Percentiles rank a stretch among this genome's conserved stretches.
Conservation (phyloP, 2,797 vertebrate species). For the Bufotes viridis region DNA sequence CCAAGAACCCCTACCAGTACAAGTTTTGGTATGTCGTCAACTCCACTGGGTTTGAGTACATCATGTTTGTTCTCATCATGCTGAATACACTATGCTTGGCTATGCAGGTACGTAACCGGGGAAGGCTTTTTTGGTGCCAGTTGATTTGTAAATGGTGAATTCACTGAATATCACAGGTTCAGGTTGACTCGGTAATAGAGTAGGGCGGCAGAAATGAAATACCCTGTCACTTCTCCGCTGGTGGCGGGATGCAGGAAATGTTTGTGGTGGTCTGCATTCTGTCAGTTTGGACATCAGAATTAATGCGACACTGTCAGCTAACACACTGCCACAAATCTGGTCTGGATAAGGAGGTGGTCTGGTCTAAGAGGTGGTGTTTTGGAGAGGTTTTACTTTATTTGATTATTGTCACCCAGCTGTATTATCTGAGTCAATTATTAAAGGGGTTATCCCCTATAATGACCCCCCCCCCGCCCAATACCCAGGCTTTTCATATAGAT, state of each 20-base stretch:
- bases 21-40: constrained; percentile 99
- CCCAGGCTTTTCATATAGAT: too few relatives aligned
- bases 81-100: constrained; percentile 99
- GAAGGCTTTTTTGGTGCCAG: background rate
- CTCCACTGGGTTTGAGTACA: constrained; percentile 98
- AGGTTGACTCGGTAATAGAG: background rate
- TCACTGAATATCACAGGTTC: too few relatives aligned
- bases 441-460: too few relatives aligned
- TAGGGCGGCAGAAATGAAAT: background rate
- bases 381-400: too few relatives aligned
- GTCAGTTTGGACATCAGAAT: background rate
- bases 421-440: too few relatives aligned
- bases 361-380: too few relatives aligned
- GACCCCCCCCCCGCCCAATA: too few relatives aligned
- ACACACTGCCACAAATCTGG: background rate
- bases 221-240: too few relatives aligned
- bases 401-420: too few relatives aligned
- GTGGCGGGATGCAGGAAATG: too few relatives aligned
- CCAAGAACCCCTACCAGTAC: constrained; percentile 99
- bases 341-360: background rate
- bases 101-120: constrained; percentile 88
- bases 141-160: too few relatives aligned
- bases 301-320: background rate
- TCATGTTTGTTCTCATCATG: constrained; percentile 99
- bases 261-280: background rate